Conservation (phyloP, 1,140 invertebrate species). For the Macrocentrus cingulum region DNA sequence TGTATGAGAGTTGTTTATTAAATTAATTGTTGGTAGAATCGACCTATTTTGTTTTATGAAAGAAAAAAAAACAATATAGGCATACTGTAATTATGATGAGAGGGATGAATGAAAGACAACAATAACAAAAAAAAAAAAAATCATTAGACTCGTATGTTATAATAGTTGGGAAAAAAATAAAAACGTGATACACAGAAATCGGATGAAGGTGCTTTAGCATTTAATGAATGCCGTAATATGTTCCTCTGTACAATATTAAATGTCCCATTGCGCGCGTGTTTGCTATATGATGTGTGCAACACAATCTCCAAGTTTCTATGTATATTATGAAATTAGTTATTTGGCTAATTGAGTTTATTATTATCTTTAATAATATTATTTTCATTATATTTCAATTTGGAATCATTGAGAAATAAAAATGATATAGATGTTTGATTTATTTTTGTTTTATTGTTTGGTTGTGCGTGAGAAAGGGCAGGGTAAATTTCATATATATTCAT, state of each 20-base stretch:
- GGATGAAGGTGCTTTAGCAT: too few species aligned
- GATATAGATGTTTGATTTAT: conserved; percentile 7
- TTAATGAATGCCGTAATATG: too few species aligned
- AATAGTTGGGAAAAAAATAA: too few species aligned
- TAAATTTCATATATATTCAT: background rate
- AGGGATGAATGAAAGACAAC: too few species aligned
- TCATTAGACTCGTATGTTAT: too few species aligned
- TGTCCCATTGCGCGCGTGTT: background rate
- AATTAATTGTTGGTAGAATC: background rate
- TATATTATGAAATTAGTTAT: conserved; percentile 21
- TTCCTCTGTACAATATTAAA: background rate
- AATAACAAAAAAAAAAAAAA: too few species aligned
- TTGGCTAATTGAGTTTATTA: conserved; percentile 37
- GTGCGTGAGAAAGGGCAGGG: background rate
- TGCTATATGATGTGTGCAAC: background rate
- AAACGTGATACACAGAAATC: background rate
- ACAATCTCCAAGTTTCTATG: conserved; percentile 8
- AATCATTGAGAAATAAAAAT: conserved; percentile 22
- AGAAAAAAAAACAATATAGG: too few species aligned
- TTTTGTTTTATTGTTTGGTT: conserved; percentile 9
- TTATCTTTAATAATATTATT: conserved; percentile 50
- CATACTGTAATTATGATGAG: too few species aligned
- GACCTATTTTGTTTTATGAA: too few species aligned
- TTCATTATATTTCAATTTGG: conserved; percentile 51
- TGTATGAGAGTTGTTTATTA: too few species aligned